Conservation (phyloP, 2,113 vertebrate genomes). For the Empidonax alnorum region DNA sequence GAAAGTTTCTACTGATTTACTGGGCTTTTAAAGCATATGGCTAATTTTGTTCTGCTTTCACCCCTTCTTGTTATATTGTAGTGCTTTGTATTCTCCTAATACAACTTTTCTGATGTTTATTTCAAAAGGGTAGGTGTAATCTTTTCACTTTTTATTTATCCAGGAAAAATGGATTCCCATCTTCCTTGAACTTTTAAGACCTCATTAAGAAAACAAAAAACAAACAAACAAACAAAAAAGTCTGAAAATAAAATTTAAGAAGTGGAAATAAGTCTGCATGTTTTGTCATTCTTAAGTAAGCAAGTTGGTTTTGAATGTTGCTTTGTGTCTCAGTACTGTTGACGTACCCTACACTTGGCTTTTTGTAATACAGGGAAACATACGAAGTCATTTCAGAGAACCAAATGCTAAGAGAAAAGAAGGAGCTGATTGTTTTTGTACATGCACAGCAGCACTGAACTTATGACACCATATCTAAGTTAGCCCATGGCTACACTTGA, state of each 20-base stretch:
- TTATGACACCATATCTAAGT: neutral
- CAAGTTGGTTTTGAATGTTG: neutral
- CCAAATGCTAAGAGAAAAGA: neutral
- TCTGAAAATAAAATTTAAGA: neutral
- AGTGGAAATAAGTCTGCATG: neutral
- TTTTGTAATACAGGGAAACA: neutral
- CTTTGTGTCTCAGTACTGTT: neutral
- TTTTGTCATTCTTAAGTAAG: neutral
- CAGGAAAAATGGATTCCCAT: neutral
- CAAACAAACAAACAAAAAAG: too few species aligned
- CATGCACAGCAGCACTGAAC: neutral
- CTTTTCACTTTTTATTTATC: neutral
- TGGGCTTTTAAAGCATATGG: neutral
- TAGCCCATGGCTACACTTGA: neutral
- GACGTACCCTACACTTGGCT: neutral
- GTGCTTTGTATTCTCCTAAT: neutral
- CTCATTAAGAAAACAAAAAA: neutral
- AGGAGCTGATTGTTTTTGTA: neutral
- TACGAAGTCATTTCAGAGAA: neutral
- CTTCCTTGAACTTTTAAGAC: neutral
- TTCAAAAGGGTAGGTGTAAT: neutral
- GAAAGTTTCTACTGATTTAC: neutral
- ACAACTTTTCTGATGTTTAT: neutral
- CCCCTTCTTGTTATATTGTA: neutral
- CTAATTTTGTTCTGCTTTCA: neutral